Base-by-base conservation (phyloP, 1,140 invertebrate species). In the Pentalonia nigronervosa region DNA sequence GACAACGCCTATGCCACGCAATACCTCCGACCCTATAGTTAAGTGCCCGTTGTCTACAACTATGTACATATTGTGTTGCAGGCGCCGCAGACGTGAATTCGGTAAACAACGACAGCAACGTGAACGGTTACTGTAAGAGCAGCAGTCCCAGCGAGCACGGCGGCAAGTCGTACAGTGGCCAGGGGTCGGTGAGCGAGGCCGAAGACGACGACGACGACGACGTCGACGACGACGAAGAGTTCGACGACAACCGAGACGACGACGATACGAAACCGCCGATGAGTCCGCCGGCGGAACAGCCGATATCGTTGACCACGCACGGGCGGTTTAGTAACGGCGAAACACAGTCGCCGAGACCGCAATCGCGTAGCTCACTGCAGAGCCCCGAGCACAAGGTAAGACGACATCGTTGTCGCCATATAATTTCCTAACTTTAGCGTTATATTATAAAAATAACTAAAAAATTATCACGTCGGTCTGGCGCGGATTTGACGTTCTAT, bases 201-300 rank as follows among this genome's bases (percentile, higher is more conserved):
- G 96, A 97, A 94, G 95, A 96, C 91, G 96, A 97, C 93, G 95
- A 95, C 25, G 95, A 96, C 91, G 96, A 97, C 93, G 95, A 95
- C 23, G 95, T n/a, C n/a, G n/a, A n/a, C n/a, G n/a, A n/a, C n/a
- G n/a, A 95, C 91, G 96, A 96, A 93, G 94, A 95, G 45, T 95
- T 95, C 83, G 94, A 94, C 23, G 94, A 94, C 11, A 83, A 90
- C 91, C 81, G 91, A 9, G 90, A 92, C 2, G 76, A 84, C 2
- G 90, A 92, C 1, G 76, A 96, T 94, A 95, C 95, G 48, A 83
- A 50, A 53, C 67, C 30, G 48, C 47, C 48, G 34, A 94, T 94
- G 93, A 94, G 93, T n/a, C 94, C 95, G 95, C 76, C 95, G 95
- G 53, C 90, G 20, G 94, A 94, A 93, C 87, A 93, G 53, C 94